Base-by-base conservation (phyloP, 1,140 invertebrate species). In the Halictus rubicundus region DNA sequence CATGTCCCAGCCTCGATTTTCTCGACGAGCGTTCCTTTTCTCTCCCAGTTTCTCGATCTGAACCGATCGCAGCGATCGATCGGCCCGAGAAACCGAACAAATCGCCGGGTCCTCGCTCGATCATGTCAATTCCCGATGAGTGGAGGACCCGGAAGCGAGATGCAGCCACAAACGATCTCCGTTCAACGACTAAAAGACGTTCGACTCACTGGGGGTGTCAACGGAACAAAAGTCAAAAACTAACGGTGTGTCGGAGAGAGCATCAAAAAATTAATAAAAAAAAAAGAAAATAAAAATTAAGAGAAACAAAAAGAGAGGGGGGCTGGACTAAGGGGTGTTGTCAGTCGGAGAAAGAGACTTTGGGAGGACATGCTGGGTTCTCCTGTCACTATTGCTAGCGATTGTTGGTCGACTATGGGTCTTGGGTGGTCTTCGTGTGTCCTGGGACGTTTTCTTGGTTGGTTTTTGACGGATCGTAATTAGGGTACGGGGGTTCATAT, bases 331-430 rank as follows among this genome's bases (percentile, higher is more conserved):
- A 19, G 27, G 52, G 23, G 39, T 10, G 25, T 25, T 81, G 37
- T 78, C 49, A 65, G 49, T 78, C 46, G 69, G 68, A 63, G 60
- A 68, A 61, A 72, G 42, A 78, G 68, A 59, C 32, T 32, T 32
- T 64, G 19, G 78, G 83, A 90, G 81, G 81, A 88, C 91, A 92
- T 92, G 92, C 92, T 92, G 88, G 92, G 88, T 88, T 92, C 91
- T 93, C 92, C 92, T 93, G 92, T 93, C 92, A 93, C 92, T 93
- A 92, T 92, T 86, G 90, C 91, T 92, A 93, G 91, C 92, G 84
- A 89, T 88, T 85, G 80, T 85, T 90, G 83, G 83, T 90, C 82
- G 88, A 87, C 88, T 84, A 83, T 80, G 27, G 83, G 68, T 71
- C 63, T 32, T 68, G 49, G 79, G 64, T 63, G 78, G 69, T 72